These are phyloP conservation scores for Podiceps cristatus DNA, from an alignment of 2,113 vertebrate genomes.

Conservation along the genomic window DNA sequence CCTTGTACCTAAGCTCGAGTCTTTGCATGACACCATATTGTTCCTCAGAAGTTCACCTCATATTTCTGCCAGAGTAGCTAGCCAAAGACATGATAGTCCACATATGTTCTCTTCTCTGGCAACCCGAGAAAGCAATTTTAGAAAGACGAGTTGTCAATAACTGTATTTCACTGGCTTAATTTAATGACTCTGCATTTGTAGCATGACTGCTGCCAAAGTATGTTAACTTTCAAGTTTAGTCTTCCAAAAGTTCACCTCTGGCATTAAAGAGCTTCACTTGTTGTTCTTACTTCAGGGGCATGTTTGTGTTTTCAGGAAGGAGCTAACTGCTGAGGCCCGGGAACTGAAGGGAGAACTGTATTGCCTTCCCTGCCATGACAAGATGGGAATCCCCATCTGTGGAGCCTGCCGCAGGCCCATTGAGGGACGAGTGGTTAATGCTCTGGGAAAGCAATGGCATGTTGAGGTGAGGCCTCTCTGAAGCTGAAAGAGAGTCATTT, in stretches of 20 bases:
- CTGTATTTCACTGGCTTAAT: not conserved
- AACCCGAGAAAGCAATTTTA: not conserved
- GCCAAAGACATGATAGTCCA: not conserved
- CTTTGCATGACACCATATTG: not conserved
- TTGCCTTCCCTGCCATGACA: constrained; percentile 82
- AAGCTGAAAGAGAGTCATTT: too few relatives aligned
- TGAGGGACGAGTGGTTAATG: constrained; percentile 80
- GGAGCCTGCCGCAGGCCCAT: constrained; percentile 82
- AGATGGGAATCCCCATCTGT: constrained; percentile 83
- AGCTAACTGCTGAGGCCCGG: constrained; percentile 78
- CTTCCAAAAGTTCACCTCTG: not conserved
- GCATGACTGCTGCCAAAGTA: not conserved
- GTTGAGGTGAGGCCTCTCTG: constrained; percentile 75
- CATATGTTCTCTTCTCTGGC: rapidly evolving
- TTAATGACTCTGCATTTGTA: not conserved
- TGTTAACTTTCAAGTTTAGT: not conserved
- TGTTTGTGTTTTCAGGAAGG: constrained; percentile 72
- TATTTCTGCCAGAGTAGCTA: not conserved
- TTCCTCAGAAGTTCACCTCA: rapidly evolving
- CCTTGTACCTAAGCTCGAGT: not conserved
- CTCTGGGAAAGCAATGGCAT: constrained; percentile 81
- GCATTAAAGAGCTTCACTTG: not conserved
- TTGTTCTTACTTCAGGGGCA: not conserved
- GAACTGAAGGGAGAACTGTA: constrained; percentile 81
- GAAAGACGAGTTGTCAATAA: not conserved